Percentiles rank a stretch among this genome's conserved stretches.
Evolutionary conservation across 2,113 vertebrate species (phyloP).

Genomic region (Zosterops hypoxanthus): DNA sequence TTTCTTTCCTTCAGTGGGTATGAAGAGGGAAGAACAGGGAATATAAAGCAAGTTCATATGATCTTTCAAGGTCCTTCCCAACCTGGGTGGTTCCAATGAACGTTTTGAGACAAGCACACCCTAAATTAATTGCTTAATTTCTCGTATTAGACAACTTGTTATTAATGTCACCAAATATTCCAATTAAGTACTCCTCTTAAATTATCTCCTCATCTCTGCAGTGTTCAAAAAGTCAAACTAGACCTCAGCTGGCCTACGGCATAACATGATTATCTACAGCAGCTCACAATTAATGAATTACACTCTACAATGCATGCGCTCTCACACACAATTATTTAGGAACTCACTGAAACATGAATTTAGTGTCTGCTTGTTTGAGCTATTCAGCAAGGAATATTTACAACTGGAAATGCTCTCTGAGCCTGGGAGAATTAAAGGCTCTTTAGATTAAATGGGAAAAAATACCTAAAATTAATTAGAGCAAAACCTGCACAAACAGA

Average conservation of each 20-base stretch:
- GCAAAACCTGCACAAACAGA: background rate
- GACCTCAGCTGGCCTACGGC: background rate
- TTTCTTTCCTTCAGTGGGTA: too few relatives aligned
- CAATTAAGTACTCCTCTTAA: constrained; percentile 59
- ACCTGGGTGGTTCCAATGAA: background rate
- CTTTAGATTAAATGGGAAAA: background rate
- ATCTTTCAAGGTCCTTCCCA: background rate
- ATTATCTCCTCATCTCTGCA: constrained; percentile 29
- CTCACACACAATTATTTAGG: background rate
- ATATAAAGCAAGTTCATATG: background rate
- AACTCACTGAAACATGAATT: background rate
- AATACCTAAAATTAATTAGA: background rate
- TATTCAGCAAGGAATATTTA: background rate
- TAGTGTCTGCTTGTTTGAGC: background rate
- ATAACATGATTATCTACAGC: constrained; percentile 6
- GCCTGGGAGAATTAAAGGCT: background rate
- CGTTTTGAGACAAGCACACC: background rate
- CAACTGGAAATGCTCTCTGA: background rate
- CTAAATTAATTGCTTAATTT: constrained; percentile 50
- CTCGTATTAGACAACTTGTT: constrained; percentile 27
- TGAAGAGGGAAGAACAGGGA: background rate
- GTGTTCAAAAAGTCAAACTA: background rate
- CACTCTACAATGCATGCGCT: background rate
- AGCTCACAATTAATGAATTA: constrained; percentile 10
- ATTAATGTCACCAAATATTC: constrained; percentile 51